A percentile compares a stretch with the other conserved stretches of the same genome.
Evolutionary conservation across 2,113 vertebrate genomes (phyloP).

Genomic region (Lagenorhynchus albirostris): DNA sequence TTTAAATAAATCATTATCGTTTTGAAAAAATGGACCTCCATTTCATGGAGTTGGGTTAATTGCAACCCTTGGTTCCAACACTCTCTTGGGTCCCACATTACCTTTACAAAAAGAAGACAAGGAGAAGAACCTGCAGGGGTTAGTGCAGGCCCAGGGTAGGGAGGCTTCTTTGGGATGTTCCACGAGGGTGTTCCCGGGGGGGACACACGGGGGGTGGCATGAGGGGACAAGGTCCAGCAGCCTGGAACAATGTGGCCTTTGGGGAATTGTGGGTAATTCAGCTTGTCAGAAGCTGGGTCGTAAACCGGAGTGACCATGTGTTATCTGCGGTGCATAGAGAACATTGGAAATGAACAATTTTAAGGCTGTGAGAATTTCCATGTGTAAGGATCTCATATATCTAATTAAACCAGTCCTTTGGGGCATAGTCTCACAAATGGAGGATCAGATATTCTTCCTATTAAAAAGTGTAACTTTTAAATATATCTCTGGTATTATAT

Average conservation of each 20-base stretch:
- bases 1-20: neutral
- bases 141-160: neutral
- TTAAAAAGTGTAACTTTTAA: conserved; percentile 17
- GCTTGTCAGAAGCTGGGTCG: neutral
- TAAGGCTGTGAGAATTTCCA: neutral
- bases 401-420: conserved; percentile 30
- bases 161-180: neutral
- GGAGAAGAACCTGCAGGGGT: neutral
- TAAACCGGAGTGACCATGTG: neutral
- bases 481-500: neutral
- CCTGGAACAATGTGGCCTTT: neutral
- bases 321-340: neutral
- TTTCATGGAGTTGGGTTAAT: neutral
- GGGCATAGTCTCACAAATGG: conserved; percentile 32
- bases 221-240: neutral
- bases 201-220: neutral
- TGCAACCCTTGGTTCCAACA: neutral
- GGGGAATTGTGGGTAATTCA: neutral
- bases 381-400: neutral
- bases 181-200: neutral
- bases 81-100: neutral
- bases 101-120: neutral
- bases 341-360: neutral
- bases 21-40: neutral
- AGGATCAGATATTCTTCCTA: conserved; percentile 5